phyloP scores from a whole-genome alignment of 2,888 invertebrate genomes.

The Hydriomena furcata region DNA sequence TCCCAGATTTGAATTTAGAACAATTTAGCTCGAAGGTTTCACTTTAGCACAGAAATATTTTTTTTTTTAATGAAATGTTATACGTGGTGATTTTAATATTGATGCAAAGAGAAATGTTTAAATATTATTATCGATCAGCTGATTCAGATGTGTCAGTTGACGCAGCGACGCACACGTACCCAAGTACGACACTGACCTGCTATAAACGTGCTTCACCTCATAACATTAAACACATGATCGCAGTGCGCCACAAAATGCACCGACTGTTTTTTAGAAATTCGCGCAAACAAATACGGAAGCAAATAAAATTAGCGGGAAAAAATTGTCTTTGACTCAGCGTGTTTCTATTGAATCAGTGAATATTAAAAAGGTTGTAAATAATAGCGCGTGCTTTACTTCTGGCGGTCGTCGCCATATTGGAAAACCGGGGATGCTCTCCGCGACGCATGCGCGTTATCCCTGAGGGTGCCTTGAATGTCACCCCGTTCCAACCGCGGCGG shows the following conservation, averaged over 20 bases:
- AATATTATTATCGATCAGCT: conserved; percentile 39
- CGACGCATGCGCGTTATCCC: conserved; percentile 71
- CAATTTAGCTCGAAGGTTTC: conserved; percentile 3
- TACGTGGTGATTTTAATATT: background rate
- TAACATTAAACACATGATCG: conserved; percentile 61
- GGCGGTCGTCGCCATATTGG: conserved; percentile 80
- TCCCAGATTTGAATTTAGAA: conserved; percentile 15
- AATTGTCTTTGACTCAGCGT: conserved; percentile 28
- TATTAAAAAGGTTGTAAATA: conserved; percentile 54
- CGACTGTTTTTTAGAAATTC: conserved; percentile 23
- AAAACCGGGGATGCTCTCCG: conserved; percentile 60
- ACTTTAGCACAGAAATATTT: conserved; percentile 15
- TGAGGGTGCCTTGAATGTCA: conserved; percentile 55
- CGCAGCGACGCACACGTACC: conserved; percentile 38
- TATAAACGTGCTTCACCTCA: conserved; percentile 46
- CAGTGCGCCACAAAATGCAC: conserved; percentile 54
- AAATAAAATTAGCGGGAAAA: conserved; percentile 30
- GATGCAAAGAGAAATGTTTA: conserved; percentile 4
- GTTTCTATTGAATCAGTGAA: conserved; percentile 22
- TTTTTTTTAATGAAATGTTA: background rate
- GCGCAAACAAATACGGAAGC: conserved; percentile 34
- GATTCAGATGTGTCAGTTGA: conserved; percentile 37
- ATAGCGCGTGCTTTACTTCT: conserved; percentile 71
- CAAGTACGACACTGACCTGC: conserved; percentile 54
- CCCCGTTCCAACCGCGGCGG: conserved; percentile 39